These are phyloP conservation scores for Siderastrea siderea DNA, from an alignment of 92 coral and sea anemone genomes.

Conservation along the genomic window DNA sequence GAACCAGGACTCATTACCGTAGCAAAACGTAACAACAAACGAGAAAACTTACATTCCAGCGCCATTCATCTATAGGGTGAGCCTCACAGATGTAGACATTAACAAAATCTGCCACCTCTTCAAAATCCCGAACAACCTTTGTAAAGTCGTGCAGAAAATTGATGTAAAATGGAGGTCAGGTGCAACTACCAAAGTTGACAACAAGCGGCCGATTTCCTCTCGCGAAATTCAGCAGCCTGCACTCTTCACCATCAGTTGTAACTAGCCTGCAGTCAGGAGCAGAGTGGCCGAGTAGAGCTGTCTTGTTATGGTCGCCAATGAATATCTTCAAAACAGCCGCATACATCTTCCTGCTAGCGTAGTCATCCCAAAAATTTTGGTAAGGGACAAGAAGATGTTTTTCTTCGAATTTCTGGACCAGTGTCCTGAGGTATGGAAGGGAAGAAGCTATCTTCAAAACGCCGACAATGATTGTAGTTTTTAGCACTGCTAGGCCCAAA, in stretches of 20 bases:
- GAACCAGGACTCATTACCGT: background rate
- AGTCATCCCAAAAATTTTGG: conserved; percentile 50
- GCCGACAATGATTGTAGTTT: background rate
- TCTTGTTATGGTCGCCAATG: conserved; percentile 32
- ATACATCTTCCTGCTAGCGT: conserved; percentile 18
- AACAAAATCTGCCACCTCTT: conserved; percentile 87
- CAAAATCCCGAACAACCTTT: conserved; percentile 81
- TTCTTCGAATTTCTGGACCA: conserved; percentile 26
- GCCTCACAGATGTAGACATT: conserved; percentile 91
- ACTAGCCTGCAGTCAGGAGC: conserved; percentile 81
- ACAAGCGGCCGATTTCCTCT: conserved; percentile 79
- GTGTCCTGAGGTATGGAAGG: conserved; percentile 32
- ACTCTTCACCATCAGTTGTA: conserved; percentile 59
- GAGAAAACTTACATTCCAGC: conserved; percentile 71
- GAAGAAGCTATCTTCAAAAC: conserved; percentile 23
- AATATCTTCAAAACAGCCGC: conserved; percentile 13
- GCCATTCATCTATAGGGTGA: conserved; percentile 95
- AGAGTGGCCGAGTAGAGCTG: conserved; percentile 54
- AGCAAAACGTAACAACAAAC: background rate
- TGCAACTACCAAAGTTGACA: conserved; percentile 84
- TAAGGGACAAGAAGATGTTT: conserved; percentile 23
- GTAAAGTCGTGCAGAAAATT: conserved; percentile 69
- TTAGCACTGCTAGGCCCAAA: background rate
- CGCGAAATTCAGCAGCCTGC: conserved; percentile 61
- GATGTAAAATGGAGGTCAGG: conserved; percentile 85